Percentiles rank a stretch among this genome's conserved stretches.
Evolutionary conservation across 2,113 vertebrate genomes (phyloP).

Genomic region (Equus przewalskii): DNA sequence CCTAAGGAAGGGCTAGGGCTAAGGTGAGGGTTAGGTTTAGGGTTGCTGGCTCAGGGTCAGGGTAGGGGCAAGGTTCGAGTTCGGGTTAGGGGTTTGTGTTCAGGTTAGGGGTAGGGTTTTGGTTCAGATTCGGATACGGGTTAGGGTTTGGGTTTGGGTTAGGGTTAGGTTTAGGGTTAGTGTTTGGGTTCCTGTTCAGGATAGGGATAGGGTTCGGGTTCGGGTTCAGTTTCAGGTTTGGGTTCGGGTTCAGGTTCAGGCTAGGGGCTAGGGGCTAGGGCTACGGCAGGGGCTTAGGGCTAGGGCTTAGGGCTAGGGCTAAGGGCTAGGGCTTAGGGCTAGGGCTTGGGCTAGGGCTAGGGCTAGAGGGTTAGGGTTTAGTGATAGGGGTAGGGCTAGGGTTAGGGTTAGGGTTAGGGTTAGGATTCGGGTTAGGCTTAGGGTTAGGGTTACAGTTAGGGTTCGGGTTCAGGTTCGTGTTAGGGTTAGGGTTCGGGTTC

Average conservation of each 20-base stretch:
- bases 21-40: not conserved
- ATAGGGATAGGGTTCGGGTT: not conserved
- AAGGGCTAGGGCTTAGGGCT: too few relatives aligned
- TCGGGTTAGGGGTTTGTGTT: too few relatives aligned
- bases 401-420: too few relatives aligned
- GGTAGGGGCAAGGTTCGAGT: too few relatives aligned
- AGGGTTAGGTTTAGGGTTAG: not conserved
- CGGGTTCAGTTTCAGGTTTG: not conserved
- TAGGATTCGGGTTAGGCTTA: conserved; percentile 37
- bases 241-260: not conserved
- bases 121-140: conserved; percentile 39
- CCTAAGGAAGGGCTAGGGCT: not conserved
- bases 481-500: conserved; percentile 37
- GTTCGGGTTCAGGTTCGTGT: not conserved
- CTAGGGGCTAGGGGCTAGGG: not conserved
- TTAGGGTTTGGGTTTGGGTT: not conserved
- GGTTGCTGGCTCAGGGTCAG: too few relatives aligned
- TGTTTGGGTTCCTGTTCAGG: not conserved
- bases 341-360: too few relatives aligned
- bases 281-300: not conserved
- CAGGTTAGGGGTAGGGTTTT: conserved; percentile 28
- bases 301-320: too few relatives aligned
- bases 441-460: not conserved
- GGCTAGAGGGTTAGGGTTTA: too few relatives aligned
- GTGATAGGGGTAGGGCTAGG: too few relatives aligned